Evolutionary conservation across 64 coral and sea anemone species (phyloP).

Genomic region (Stichodactyla mertensii): DNA sequence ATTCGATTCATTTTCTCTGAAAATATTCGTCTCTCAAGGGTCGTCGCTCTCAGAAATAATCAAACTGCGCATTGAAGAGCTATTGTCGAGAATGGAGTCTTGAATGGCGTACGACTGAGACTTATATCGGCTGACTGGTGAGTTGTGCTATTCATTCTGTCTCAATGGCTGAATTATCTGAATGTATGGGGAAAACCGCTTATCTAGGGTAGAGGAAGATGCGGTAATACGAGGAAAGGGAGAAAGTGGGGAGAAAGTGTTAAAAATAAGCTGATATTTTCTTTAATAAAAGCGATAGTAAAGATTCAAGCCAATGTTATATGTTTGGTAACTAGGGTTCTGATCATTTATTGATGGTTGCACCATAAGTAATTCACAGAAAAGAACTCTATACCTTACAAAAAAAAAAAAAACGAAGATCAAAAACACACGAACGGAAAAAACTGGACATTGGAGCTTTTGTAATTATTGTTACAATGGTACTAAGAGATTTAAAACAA

Average conservation of each 20-base stretch:
- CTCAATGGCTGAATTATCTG: too few relatives aligned
- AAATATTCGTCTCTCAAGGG: not conserved
- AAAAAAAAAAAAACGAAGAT: not conserved
- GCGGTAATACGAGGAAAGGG: not conserved
- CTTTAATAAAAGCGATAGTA: not conserved
- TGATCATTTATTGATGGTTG: not conserved
- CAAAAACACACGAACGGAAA: not conserved
- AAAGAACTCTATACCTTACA: not conserved
- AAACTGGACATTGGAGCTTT: too few relatives aligned
- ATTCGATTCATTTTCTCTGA: not conserved
- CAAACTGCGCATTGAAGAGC: too few relatives aligned
- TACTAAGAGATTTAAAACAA: too few relatives aligned
- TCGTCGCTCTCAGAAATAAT: not conserved
- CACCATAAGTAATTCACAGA: not conserved
- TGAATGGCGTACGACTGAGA: not conserved
- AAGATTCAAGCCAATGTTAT: not conserved
- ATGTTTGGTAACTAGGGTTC: not conserved
- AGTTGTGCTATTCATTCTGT: too few relatives aligned
- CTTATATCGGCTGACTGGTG: too few relatives aligned
- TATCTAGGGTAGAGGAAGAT: not conserved
- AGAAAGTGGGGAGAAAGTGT: not conserved
- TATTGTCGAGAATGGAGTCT: too few relatives aligned
- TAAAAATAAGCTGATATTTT: not conserved
- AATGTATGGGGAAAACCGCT: too few relatives aligned
- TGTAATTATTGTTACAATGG: too few relatives aligned